Conservation (phyloP, 2,797 vertebrate species). For the Semotilus atromaculatus region DNA sequence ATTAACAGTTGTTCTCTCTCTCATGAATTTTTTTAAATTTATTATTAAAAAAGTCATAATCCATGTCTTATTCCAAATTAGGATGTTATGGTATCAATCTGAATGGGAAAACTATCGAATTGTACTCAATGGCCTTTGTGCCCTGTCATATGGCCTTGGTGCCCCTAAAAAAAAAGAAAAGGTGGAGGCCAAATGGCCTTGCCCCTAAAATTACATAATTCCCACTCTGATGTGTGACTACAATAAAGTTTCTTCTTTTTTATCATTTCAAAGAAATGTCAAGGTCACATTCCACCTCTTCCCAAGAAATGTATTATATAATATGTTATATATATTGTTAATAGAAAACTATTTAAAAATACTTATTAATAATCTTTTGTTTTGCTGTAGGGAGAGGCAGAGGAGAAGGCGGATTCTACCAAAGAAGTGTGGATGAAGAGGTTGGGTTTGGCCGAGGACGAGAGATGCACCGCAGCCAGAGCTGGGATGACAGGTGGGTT, state of each 20-base stretch:
- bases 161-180: too few species aligned
- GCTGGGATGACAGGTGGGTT: slow-evolving; percentile 91
- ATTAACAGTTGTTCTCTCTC: too few species aligned
- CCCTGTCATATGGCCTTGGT: too few species aligned
- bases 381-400: slow-evolving; percentile 83
- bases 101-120: too few species aligned
- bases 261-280: background rate
- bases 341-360: background rate
- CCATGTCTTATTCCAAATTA: too few species aligned
- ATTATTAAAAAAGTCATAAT: too few species aligned
- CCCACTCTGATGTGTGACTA: too few species aligned
- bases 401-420: slow-evolving; percentile 90
- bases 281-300: background rate
- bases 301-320: background rate
- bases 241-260: background rate
- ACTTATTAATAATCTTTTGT: background rate
- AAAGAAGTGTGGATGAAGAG: slow-evolving; percentile 92
- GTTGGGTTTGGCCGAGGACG: slow-evolving; percentile 85
- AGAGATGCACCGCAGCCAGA: slow-evolving; percentile 92
- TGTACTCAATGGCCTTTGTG: too few species aligned
- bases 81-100: too few species aligned
- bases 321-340: background rate
- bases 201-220: too few species aligned
- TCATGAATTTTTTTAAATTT: too few species aligned
- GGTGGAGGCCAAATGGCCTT: too few species aligned